phyloP scores from a whole-genome alignment of 2,888 invertebrate species.

The Acronicta leporina region DNA sequence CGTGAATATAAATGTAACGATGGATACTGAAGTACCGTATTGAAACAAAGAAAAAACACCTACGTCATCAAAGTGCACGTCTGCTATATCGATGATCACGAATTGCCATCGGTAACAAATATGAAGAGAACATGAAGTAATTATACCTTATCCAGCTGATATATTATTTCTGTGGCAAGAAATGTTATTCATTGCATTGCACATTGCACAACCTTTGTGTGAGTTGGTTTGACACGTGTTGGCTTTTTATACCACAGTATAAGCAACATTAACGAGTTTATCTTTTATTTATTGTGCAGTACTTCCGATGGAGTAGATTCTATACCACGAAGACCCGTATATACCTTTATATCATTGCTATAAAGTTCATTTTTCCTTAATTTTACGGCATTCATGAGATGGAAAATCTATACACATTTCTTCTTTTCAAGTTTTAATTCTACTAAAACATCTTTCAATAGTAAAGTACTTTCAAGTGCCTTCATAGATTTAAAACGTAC shows the following conservation, averaged over 20 bases:
- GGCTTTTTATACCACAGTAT: constrained; percentile 28
- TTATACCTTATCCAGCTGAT: constrained; percentile 42
- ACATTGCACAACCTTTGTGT: constrained; percentile 23
- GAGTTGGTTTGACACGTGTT: constrained; percentile 45
- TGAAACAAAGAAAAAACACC: constrained; percentile 2
- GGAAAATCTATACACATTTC: too few relatives aligned
- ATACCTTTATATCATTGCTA: too few relatives aligned
- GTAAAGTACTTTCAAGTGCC: not conserved
- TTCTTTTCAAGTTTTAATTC: not conserved
- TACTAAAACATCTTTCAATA: not conserved
- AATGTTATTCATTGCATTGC: constrained; percentile 33
- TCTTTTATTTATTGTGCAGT: constrained; percentile 28
- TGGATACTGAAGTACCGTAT: constrained; percentile 9
- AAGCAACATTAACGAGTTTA: constrained; percentile 25
- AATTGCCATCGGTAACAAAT: constrained; percentile 21
- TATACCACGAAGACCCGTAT: too few relatives aligned
- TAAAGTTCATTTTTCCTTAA: too few relatives aligned
- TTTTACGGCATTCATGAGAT: too few relatives aligned
- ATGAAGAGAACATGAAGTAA: constrained; percentile 27
- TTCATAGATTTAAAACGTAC: too few relatives aligned
- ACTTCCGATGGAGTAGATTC: constrained; percentile 4
- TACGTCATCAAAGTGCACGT: constrained; percentile 7
- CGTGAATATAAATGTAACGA: not conserved
- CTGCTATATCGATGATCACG: too few relatives aligned
- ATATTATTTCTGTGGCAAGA: constrained; percentile 26